Conservation (phyloP, 2,888 invertebrate genomes). For the Halictus ligatus region DNA sequence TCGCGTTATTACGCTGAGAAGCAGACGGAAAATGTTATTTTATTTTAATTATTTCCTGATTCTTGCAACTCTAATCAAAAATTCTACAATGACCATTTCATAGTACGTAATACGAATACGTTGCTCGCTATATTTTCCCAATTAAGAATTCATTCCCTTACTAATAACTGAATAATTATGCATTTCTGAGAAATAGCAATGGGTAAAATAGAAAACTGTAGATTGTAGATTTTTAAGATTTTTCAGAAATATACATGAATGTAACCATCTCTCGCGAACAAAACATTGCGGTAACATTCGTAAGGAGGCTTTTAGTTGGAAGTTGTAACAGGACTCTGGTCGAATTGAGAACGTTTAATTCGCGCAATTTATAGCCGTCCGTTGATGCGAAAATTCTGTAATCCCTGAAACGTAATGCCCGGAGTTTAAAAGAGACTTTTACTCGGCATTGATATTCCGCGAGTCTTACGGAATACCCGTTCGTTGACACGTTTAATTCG, state of each 20-base stretch:
- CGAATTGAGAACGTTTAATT: not conserved
- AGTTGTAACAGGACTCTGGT: not conserved
- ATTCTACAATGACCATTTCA: no score
- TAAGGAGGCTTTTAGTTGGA: not conserved
- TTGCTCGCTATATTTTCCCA: no score
- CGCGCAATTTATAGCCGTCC: not conserved
- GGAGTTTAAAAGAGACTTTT: not conserved
- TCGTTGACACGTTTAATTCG: constrained; percentile 29
- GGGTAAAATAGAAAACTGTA: no score
- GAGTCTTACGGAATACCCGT: constrained; percentile 2
- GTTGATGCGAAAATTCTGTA: not conserved
- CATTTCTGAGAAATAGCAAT: no score
- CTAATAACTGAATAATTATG: no score
- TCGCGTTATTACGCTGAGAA: no score
- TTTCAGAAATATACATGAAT: not conserved
- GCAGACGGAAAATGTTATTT: no score
- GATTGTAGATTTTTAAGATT: no score
- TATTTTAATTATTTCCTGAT: no score
- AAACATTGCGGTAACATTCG: not conserved
- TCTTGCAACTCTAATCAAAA: no score
- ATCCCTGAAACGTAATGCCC: not conserved
- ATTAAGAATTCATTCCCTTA: no score
- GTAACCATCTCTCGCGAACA: not conserved
- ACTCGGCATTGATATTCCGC: not conserved
- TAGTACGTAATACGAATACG: no score